Base-by-base conservation (phyloP, 2,888 invertebrate genomes). In the Lasioglossum vierecki region DNA sequence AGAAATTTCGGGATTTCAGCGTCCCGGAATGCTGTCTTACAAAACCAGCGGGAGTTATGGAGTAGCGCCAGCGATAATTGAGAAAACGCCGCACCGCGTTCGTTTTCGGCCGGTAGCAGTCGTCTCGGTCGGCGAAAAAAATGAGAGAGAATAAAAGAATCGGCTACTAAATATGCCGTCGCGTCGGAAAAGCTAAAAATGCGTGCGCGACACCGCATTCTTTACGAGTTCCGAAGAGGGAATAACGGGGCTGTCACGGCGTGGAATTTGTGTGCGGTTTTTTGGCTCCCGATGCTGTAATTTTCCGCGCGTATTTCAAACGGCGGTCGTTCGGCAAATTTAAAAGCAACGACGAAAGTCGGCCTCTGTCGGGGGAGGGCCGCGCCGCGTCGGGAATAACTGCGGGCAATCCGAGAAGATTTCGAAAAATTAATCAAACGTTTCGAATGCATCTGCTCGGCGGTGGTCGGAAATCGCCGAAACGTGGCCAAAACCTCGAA, bases 341-440 rank as follows among this genome's bases (percentile, higher is more conserved):
- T 39, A 77, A 70, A 53, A 77, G 49, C 35, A 26, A 22, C 30
- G 35, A 39, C 68, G 63, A 30, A 63, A 63, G 30, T 63, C 63
- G 63, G 63, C 2, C 30, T 30, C 13, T 1, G 15, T 5, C 26
- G 15, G 15, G 15, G 15, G 15, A 4, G 15, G 4, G 0, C 15
- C 46, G 46, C 15, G 5, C 4, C 26, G 6, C 15, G 30, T n/a
- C 8, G 30, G 63, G 30, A 63, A 63, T 63, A 30, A 30, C 63
- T 18, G 63, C 26, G 63, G 30, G 73, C n/a, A 53, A 11, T 13
- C n/a, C 46, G 49, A 39, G 49, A 49, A 73, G 49, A 73, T 73
- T 73, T 70, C 41, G 49, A 30, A 53, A 73, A 73, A 72, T 80
- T 80, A 39, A 83, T 83, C 75, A 76, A 83, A 71, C 83, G 76